Conservation (phyloP, 2,797 vertebrate genomes). For the Enteromius thamalakanensis region DNA sequence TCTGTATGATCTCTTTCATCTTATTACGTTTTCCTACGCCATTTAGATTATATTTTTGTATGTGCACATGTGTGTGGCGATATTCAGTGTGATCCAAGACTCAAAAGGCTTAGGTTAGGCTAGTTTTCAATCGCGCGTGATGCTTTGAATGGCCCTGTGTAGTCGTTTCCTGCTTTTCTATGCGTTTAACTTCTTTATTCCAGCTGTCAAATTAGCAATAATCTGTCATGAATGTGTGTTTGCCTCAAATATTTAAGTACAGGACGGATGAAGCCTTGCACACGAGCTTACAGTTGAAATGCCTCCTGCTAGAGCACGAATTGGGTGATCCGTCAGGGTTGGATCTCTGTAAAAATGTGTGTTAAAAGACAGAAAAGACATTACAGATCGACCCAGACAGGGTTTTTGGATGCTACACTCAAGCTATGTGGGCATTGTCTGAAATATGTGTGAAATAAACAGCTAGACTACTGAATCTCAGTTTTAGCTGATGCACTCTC, state of each 20-base stretch:
- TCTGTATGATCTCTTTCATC: not conserved
- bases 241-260: not conserved
- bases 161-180: slow-evolving; percentile 39
- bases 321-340: slow-evolving; percentile 7
- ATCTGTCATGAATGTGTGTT: not conserved
- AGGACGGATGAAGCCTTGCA: not conserved
- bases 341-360: not conserved
- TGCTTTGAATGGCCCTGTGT: slow-evolving; percentile 23
- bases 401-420: not conserved
- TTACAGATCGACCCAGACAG: not conserved
- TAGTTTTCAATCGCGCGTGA: not conserved
- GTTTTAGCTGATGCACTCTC: slow-evolving; percentile 16
- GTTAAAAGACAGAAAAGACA: slow-evolving; percentile 36
- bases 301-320: not conserved
- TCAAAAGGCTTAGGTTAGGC: not conserved
- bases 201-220: slow-evolving; percentile 13
- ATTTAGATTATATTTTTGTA: not conserved
- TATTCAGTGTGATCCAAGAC: not conserved
- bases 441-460: slow-evolving; percentile 24
- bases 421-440: slow-evolving; percentile 3
- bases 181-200: slow-evolving; percentile 16
- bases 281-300: slow-evolving; percentile 4
- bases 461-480: slow-evolving; percentile 23
- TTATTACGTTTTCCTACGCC: not conserved
- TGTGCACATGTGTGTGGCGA: not conserved